These are phyloP conservation scores for Myiotriccus ornatus DNA, from an alignment of 2,797 vertebrate genomes.

Conservation along the genomic window DNA sequence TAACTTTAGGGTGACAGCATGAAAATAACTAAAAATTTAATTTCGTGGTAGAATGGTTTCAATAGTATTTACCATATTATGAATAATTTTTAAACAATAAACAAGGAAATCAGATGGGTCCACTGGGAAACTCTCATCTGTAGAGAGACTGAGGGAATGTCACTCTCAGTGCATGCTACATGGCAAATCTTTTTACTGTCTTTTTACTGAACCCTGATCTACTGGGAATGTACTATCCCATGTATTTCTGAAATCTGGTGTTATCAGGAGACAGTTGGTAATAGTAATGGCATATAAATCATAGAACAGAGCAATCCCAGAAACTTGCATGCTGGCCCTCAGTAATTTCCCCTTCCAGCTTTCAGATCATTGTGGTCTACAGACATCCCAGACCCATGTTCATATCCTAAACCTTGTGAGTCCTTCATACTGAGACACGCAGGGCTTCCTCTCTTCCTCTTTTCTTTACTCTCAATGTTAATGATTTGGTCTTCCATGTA, in stretches of 20 bases:
- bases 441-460: not conserved
- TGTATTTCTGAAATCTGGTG: not conserved
- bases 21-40: not conserved
- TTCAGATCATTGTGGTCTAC: not conserved
- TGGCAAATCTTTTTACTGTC: not conserved
- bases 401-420: not conserved
- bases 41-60: not conserved
- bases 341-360: not conserved
- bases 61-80: not conserved
- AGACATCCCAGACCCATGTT: not conserved
- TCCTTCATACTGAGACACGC: not conserved
- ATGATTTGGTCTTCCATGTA: not conserved
- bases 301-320: not conserved
- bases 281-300: not conserved
- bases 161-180: rapidly evolving
- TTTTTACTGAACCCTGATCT: not conserved
- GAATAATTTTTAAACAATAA: not conserved
- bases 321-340: not conserved
- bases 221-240: not conserved
- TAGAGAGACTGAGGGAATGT: not conserved
- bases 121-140: not conserved
- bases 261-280: not conserved
- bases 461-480: not conserved
- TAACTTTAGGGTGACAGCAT: not conserved
- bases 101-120: not conserved